phyloP scores from a whole-genome alignment of 2,888 invertebrate genomes.

The Laspeyria flexula region DNA sequence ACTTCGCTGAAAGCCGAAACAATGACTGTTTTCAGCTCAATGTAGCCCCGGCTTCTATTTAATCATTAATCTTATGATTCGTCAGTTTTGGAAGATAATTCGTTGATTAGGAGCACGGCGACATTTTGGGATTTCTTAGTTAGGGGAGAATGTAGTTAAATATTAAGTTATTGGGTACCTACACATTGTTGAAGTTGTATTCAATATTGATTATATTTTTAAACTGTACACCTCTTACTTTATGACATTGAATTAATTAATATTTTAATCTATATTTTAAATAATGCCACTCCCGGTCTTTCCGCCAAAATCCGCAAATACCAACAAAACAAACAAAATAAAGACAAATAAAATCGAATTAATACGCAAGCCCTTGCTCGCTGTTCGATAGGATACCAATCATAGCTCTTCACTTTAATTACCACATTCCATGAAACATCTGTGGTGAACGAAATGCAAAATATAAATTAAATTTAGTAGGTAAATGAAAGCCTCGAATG shows the following conservation, averaged over 20 bases:
- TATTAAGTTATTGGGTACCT: no score
- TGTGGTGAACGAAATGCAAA: slow-evolving; percentile 53
- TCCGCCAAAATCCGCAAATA: no score
- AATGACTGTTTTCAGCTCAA: slow-evolving; percentile 45
- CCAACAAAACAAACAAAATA: background rate
- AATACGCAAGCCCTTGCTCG: slow-evolving; percentile 11
- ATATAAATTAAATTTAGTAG: slow-evolving; percentile 54
- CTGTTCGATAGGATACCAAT: slow-evolving; percentile 33
- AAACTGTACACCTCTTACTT: no score
- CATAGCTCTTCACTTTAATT: slow-evolving; percentile 61
- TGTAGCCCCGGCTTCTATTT: slow-evolving; percentile 31
- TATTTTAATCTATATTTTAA: no score
- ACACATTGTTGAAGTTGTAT: no score
- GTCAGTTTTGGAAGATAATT: slow-evolving; percentile 39
- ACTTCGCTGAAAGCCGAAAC: slow-evolving; percentile 55
- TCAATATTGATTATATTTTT: no score
- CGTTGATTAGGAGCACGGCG: slow-evolving; percentile 28
- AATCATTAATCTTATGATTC: slow-evolving; percentile 58
- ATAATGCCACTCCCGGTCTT: no score
- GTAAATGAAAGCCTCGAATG: slow-evolving; percentile 44
- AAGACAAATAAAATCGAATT: slow-evolving; percentile 23
- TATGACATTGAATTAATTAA: no score
- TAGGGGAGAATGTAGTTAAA: background rate
- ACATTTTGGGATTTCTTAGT: slow-evolving; percentile 27
- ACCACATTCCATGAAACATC: slow-evolving; percentile 59